Conservation (phyloP, 2,888 invertebrate species). For the Heliconius erato region DNA sequence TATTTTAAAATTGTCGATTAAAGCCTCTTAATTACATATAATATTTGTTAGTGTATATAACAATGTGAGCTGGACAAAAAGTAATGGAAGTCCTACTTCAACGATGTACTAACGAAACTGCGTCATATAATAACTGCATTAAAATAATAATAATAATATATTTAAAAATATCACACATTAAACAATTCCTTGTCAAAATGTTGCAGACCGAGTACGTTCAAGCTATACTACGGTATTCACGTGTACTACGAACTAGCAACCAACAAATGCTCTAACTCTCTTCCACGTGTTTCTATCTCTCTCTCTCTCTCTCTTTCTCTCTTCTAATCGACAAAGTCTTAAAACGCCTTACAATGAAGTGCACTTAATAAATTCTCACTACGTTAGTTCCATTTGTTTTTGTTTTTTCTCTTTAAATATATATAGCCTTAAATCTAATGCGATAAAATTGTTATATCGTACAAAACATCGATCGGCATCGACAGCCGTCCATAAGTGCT, state of each 20-base stretch:
- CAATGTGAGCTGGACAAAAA: conserved; percentile 16
- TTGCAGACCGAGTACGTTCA: conserved; percentile 16
- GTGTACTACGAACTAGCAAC: conserved; percentile 15
- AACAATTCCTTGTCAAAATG: conserved; percentile 32
- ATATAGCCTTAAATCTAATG: conserved; percentile 59
- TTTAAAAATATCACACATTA: conserved; percentile 31
- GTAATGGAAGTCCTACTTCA: conserved; percentile 27
- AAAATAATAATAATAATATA: conserved; percentile 22
- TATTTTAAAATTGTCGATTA: conserved; percentile 4
- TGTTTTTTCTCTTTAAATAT: conserved; percentile 57
- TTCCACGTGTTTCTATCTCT: conserved; percentile 38
- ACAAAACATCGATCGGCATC: conserved; percentile 41
- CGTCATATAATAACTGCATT: conserved; percentile 13
- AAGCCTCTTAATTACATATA: conserved; percentile 19
- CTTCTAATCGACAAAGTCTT: conserved; percentile 44
- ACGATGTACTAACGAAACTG: neutral
- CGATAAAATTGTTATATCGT: conserved; percentile 39
- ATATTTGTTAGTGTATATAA: conserved; percentile 15
- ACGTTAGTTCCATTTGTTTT: conserved; percentile 68
- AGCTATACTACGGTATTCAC: conserved; percentile 22
- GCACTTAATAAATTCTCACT: conserved; percentile 83
- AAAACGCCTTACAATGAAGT: conserved; percentile 68
- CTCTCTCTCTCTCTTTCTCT: conserved; percentile 7
- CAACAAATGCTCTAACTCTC: conserved; percentile 17
- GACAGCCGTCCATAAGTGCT: conserved; percentile 17